Evolutionary conservation across 2,797 vertebrate genomes (phyloP).

Genomic region (Smutsia temminckii): DNA sequence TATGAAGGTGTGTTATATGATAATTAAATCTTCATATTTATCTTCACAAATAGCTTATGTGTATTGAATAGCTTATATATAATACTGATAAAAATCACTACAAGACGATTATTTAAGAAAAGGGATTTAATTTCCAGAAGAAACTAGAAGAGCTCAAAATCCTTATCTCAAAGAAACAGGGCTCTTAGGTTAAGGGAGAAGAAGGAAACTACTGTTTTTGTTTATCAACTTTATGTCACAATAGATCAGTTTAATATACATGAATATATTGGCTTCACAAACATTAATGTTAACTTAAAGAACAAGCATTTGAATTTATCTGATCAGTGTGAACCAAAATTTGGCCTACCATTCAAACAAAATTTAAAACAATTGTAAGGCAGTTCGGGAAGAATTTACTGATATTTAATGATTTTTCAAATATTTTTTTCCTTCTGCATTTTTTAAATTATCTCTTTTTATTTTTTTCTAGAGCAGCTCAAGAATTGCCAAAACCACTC

Average conservation of each 20-base stretch:
- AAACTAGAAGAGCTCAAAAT: not conserved
- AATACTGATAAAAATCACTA: conserved; percentile 26
- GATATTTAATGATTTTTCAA: conserved; percentile 42
- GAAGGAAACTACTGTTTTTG: not conserved
- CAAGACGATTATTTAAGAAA: conserved; percentile 16
- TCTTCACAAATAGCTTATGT: conserved; percentile 6
- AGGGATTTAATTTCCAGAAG: conserved; percentile 53
- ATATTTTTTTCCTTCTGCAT: not conserved
- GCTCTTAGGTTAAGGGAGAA: not conserved
- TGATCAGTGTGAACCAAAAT: not conserved
- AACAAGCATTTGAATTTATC: not conserved
- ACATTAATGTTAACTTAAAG: not conserved
- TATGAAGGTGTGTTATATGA: not conserved
- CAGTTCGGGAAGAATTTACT: not conserved
- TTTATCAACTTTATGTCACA: not conserved
- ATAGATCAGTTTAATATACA: not conserved
- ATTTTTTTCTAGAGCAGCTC: not conserved
- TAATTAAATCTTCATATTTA: conserved; percentile 32
- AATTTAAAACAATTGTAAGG: conserved; percentile 40
- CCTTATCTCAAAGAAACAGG: conserved; percentile 2
- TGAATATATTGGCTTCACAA: not conserved
- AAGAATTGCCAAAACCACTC: not conserved
- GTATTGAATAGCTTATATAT: not conserved
- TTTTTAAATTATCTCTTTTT: not conserved
- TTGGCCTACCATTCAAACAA: not conserved